Evolutionary conservation across 2,888 invertebrate species (phyloP).

Genomic region (Andrena bicolor): DNA sequence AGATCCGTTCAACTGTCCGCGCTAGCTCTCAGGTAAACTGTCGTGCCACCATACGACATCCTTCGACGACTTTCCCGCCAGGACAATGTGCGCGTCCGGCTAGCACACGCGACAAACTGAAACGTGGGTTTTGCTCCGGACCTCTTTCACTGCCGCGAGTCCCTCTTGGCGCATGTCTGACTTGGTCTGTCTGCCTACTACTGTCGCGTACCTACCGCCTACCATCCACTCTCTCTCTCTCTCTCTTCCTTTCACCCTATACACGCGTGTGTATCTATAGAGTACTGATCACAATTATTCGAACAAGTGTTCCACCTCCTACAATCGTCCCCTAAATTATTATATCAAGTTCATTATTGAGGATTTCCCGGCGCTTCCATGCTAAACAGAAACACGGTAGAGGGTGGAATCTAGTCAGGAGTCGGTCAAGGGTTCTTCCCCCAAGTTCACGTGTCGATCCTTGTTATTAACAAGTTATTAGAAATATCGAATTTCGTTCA

Average conservation of each 20-base stretch:
- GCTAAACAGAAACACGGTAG: background rate
- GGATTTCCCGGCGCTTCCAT: background rate
- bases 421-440: no score
- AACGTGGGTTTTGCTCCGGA: constrained; percentile 72
- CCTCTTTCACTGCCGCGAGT: constrained; percentile 69
- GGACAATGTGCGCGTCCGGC: constrained; percentile 66
- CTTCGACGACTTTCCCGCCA: constrained; percentile 2
- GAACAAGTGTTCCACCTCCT: background rate
- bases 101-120: constrained; percentile 78
- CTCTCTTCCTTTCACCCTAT: background rate
- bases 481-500: no score
- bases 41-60: constrained; percentile 23
- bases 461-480: no score
- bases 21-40: background rate
- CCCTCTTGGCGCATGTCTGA: constrained; percentile 78
- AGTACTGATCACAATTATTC: background rate
- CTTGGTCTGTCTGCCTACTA: constrained; percentile 72
- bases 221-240: background rate
- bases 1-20: background rate
- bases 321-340: constrained; percentile 1
- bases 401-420: no score
- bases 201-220: constrained; percentile 54
- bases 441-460: no score
- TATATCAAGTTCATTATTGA: background rate
- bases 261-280: background rate